phyloP scores from a whole-genome alignment of 1,140 invertebrate genomes.

The Venturia canescens region DNA sequence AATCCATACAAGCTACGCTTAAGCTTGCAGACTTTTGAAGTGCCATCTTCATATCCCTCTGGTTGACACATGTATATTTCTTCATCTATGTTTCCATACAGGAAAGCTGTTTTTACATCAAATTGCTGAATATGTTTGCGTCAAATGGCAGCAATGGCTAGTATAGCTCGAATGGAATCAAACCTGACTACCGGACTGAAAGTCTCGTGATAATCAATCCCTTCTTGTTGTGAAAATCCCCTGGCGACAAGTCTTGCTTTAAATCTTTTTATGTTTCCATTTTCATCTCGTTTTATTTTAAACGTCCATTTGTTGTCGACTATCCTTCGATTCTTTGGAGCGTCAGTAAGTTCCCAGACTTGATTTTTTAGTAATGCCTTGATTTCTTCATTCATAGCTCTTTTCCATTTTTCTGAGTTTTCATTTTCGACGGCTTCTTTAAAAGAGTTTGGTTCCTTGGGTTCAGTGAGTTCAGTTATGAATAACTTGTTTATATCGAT shows the following conservation, averaged over 20 bases:
- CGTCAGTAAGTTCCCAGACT: constrained; percentile 32
- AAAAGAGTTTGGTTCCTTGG: constrained; percentile 30
- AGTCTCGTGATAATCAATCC: constrained; percentile 69
- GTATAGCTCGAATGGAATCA: background rate
- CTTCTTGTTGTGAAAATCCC: constrained; percentile 67
- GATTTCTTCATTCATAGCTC: constrained; percentile 49
- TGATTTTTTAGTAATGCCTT: constrained; percentile 33
- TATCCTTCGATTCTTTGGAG: background rate
- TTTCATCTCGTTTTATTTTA: constrained; percentile 38
- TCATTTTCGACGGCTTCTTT: constrained; percentile 28
- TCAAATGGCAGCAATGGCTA: constrained; percentile 47
- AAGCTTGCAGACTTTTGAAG: constrained; percentile 60
- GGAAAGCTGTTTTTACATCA: constrained; percentile 70
- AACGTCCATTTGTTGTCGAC: constrained; percentile 49
- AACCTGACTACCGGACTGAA: background rate
- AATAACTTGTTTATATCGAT: background rate
- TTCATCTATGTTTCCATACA: constrained; percentile 66
- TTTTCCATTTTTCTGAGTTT: constrained; percentile 30
- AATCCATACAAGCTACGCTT: constrained; percentile 66
- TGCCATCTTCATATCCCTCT: constrained; percentile 61
- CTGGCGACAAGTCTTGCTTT: constrained; percentile 69
- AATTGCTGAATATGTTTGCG: constrained; percentile 50
- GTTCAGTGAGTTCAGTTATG: constrained; percentile 22
- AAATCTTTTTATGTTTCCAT: constrained; percentile 34
- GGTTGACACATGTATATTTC: constrained; percentile 67